A percentile compares a stretch with the other conserved stretches of the same genome.
These are phyloP conservation scores for Protobothrops mucrosquamatus DNA, from an alignment of 2,113 vertebrate genomes.

Conservation along the genomic window DNA sequence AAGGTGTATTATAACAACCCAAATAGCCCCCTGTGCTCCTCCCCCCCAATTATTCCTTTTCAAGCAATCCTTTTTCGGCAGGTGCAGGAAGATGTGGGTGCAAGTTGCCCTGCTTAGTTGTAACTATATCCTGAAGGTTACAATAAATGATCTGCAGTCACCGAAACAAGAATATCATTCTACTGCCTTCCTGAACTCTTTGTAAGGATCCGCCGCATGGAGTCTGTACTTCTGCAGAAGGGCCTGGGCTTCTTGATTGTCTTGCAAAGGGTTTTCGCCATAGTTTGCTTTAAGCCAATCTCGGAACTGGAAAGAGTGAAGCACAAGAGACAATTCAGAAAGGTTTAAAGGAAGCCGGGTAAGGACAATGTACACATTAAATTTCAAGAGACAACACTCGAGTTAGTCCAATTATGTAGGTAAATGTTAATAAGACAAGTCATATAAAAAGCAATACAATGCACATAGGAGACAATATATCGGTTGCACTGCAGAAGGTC, in stretches of 20 bases:
- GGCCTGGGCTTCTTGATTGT: constrained; percentile 80
- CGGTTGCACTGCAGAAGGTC: background rate
- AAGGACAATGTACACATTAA: background rate
- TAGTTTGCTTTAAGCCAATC: constrained; percentile 85
- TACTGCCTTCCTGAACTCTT: constrained; percentile 65
- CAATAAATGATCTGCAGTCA: constrained; percentile 46
- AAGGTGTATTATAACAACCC: background rate
- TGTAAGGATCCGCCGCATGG: constrained; percentile 57
- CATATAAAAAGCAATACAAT: background rate
- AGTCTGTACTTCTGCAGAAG: constrained; percentile 80
- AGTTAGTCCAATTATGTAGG: background rate
- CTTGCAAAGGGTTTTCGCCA: constrained; percentile 83
- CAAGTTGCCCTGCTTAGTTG: background rate
- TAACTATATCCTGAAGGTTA: background rate
- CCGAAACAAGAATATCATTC: constrained; percentile 66
- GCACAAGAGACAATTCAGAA: constrained; percentile 2
- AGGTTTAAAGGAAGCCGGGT: background rate
- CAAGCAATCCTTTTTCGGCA: background rate
- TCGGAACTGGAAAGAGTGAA: constrained; percentile 75
- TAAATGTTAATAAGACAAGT: background rate
- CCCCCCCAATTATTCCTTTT: background rate
- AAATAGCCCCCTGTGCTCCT: background rate
- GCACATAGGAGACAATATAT: background rate
- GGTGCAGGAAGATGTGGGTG: background rate
- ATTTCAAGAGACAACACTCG: background rate